phyloP scores from a whole-genome alignment of 1,140 invertebrate genomes.

The Drosophila pseudoananassae region DNA sequence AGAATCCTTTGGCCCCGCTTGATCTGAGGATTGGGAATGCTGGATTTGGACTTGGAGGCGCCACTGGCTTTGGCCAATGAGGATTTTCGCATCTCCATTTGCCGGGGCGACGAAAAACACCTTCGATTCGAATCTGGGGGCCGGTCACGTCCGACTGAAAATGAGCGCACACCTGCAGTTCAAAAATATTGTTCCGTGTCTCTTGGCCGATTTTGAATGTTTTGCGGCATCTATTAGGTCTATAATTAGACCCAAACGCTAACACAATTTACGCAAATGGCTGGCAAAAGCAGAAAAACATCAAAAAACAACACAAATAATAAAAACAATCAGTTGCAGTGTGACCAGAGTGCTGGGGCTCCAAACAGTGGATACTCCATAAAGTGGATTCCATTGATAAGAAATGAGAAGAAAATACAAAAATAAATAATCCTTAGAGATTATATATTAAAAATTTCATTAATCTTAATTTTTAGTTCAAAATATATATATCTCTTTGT shows the following conservation, averaged over 20 bases:
- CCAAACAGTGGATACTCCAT: not conserved
- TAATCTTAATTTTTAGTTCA: too few species aligned
- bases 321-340: constrained; percentile 2
- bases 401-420: not conserved
- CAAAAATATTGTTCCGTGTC: constrained; percentile 64
- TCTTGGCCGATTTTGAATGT: constrained; percentile 41
- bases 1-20: constrained; percentile 85
- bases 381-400: not conserved
- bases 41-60: not conserved
- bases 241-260: constrained; percentile 53
- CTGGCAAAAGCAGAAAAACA: constrained; percentile 26
- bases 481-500: not conserved
- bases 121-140: constrained; percentile 20
- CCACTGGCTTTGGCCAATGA: not conserved
- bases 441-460: too few species aligned
- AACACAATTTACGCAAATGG: constrained; percentile 67
- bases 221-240: constrained; percentile 69
- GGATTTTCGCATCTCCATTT: not conserved
- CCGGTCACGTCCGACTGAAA: constrained; percentile 43
- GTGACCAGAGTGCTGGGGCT: not conserved
- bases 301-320: constrained; percentile 23
- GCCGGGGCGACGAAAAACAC: not conserved
- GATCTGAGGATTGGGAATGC: constrained; percentile 16
- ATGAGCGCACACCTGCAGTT: constrained; percentile 54
- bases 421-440: not conserved